Evolutionary conservation across 2,888 invertebrate genomes (phyloP), one percentile per base, ranked within the genome.

Genomic region (Cremastobaeus sp.): DNA sequence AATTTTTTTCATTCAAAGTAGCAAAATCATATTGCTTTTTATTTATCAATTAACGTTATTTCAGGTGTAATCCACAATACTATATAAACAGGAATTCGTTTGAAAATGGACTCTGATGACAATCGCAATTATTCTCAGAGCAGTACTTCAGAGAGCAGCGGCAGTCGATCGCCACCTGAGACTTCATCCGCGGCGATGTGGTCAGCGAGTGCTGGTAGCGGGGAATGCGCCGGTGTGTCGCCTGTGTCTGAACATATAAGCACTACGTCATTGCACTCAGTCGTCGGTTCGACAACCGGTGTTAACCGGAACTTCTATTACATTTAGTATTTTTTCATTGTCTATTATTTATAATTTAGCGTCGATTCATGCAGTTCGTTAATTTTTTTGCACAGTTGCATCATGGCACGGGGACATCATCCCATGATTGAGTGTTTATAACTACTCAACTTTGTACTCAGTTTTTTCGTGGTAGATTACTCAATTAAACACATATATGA

Each of bases 151-250:
- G 89, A 89, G 70, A 90, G 89, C 66, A 89, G 89, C 41, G 87
- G 88, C 12, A 89, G 90, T 76, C 89, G 90, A 73, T 90, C 90
- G 12, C 90, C 91, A 0, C 90, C 90, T 5, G 92, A 91, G 77
- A 92, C 91, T 21, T 89, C 92, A 84, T 88, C 90, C 82, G 89
- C 89, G 84, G 88, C 89, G 80, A 83, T 88, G 78, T 83, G 89
- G 89, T 73, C 77, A 34, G 83, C 79, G 60, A 82, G 81, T 15
- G 80, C 76, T 2, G 79, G 81, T 20, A 78, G 75, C 37, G 5
- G 35, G 1, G 62, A 28, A 4, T 12, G 66, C 9, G 52, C 71
- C 1, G 47, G 35, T 1, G 37, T 79, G 12, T 79, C 81, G 35
- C 77, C 83, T 47, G 78, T 76, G 48, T 80, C 76, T 25, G 80